Percentiles rank a stretch among this genome's conserved stretches.
Conservation (phyloP, 2,113 vertebrate species). For the Cochlearius cochlearius region DNA sequence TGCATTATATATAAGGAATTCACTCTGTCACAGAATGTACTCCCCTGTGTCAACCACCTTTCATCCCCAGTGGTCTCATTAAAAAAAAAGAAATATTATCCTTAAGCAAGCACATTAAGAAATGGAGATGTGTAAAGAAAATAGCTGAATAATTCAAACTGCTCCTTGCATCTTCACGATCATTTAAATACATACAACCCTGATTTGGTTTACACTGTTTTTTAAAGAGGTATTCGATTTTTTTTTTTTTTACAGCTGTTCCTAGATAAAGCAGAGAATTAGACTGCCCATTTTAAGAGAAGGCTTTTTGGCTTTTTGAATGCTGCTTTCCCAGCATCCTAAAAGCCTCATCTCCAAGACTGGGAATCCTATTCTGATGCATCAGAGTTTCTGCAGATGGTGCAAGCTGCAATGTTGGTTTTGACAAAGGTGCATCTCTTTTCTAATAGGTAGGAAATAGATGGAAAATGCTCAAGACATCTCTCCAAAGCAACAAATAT, state of each 20-base stretch:
- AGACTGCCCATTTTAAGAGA: not conserved
- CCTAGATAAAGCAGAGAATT: not conserved
- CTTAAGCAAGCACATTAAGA: not conserved
- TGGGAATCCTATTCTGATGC: not conserved
- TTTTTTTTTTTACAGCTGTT: not conserved
- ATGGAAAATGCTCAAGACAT: not conserved
- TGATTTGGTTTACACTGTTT: not conserved
- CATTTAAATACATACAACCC: not conserved
- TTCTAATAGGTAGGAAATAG: not conserved
- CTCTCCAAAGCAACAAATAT: not conserved
- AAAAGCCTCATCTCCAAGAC: not conserved
- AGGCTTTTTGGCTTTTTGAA: not conserved
- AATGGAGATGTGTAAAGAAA: not conserved
- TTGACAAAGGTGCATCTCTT: not conserved
- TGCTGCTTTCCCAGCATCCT: not conserved
- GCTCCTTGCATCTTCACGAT: not conserved
- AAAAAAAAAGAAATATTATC: not conserved
- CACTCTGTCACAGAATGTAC: not conserved
- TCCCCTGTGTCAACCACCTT: not conserved
- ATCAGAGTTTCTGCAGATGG: not conserved
- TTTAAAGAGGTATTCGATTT: not conserved
- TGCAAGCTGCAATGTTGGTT: not conserved
- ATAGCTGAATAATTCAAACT: not conserved
- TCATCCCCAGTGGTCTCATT: not conserved
- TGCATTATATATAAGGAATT: not conserved